Evolutionary conservation across 1,140 invertebrate species (phyloP), one percentile per base, ranked within the genome.

Genomic region (Orius insidiosus): DNA sequence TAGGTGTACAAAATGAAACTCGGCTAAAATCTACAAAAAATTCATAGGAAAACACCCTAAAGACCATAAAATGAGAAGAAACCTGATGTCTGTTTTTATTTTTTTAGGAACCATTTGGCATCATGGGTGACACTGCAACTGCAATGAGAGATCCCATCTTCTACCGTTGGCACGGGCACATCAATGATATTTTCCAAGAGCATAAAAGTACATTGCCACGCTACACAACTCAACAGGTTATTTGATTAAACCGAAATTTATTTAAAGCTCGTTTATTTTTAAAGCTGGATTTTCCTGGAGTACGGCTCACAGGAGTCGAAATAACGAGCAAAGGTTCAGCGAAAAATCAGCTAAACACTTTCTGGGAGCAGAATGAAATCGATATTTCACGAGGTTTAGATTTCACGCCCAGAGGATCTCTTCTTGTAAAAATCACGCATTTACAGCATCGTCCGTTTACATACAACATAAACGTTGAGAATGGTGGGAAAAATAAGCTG

Each of bases 61-160:
- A n/a, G n/a, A n/a, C n/a, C n/a, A n/a, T n/a, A n/a, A n/a, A n/a
- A n/a, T n/a, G n/a, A n/a, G n/a, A n/a, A n/a, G n/a, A n/a, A n/a
- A 24, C 24, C 24, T 24, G 24, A 3, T 7, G 7, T 24, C 24
- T 24, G 24, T 24, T 24, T n/a, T 33, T 33, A 33, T 33, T 33
- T 37, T 43, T 43, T 34, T 34, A 72, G 67, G 73, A 78, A 63
- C 66, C 66, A 3, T 76, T 76, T 50, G 64, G 71, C n/a, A 68
- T 78, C 0, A 80, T 80, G 69, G 76, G 73, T n/a, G 78, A 80
- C 54, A 64, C 72, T 0, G 69, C 76, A 0, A 82, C 78, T 9
- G 73, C 78, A 3, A 79, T 83, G 80, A 68, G 85, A 8, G 85
- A 90, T 62, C 85, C 85, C 0, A 62, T 82, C 6, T 89, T 90